Evolutionary conservation across 2,888 invertebrate genomes (phyloP), one percentile per base, ranked within the genome.

Genomic region (Elegia similella): DNA sequence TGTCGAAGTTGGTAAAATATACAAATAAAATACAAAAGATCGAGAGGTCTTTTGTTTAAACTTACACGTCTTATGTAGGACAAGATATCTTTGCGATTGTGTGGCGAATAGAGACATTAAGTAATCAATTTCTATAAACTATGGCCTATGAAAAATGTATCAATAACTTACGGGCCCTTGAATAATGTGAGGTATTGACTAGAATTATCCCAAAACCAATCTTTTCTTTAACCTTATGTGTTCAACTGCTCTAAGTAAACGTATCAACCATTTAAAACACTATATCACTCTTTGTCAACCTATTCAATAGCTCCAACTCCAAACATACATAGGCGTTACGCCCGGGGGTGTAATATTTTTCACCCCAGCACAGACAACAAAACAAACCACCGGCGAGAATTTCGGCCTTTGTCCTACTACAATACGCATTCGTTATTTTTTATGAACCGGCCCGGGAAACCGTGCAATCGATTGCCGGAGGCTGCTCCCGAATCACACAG

Each of bases 311-410:
- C 15, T 17, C 44, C 7, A 44, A 15, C 29, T 30, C 13, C 54
- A 43, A 43, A 55, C 32, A 47, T 38, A 67, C 67, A 76, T 72
- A 71, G 68, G 67, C 68, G 71, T 68, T 78, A 77, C 72, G 86
- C 89, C 89, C 66, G 78, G 75, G 90, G 89, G 90, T 90, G 89
- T 86, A 87, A 89, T 88, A 87, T 88, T 89, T 89, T 89, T 88
- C 89, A 79, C 90, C 88, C 90, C 75, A 77, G 63, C 73, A 59
- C 72, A 69, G 69, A 71, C 67, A 81, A 82, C 80, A 82, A 86
- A 87, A 84, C 84, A 82, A 68, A 75, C 72, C 65, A 62, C 69
- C 71, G 66, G 73, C 75, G 73, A 69, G 75, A 69, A 68, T 77
- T 80, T 73, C 75, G 74, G 77, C 78, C 77, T 68, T 85, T 84